These are phyloP conservation scores for Macrophya alboannulata DNA, from an alignment of 2,888 invertebrate species.

Conservation along the genomic window DNA sequence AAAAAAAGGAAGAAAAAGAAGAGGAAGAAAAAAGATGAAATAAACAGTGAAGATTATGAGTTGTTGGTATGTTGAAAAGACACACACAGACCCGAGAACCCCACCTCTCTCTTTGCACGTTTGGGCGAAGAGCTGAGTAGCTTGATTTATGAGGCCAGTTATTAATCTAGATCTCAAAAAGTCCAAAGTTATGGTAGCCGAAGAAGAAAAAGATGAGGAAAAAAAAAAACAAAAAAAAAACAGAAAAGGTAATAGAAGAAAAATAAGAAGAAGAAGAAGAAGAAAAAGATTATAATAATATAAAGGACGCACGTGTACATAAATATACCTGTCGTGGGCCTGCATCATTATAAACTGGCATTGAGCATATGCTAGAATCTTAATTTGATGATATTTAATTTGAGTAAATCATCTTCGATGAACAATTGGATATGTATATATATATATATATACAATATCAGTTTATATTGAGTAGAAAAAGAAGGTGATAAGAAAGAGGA, in stretches of 20 bases:
- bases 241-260: not conserved
- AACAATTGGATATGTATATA: not conserved
- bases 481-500: not conserved
- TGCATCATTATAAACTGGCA: conserved; percentile 11
- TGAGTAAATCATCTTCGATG: not conserved
- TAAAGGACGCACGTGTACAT: conserved; percentile 23
- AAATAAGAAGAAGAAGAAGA: not conserved
- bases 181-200: conserved; percentile 28
- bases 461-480: not conserved
- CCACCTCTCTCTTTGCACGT: too few relatives aligned
- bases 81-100: not conserved
- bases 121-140: conserved; percentile 2
- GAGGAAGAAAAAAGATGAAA: not conserved
- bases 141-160: conserved; percentile 29
- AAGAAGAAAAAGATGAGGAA: not conserved
- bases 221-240: not conserved
- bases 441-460: not conserved
- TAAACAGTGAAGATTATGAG: not conserved
- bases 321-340: conserved; percentile 9
- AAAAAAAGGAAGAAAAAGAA: not conserved
- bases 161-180: conserved; percentile 45
- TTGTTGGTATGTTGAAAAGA: conserved; percentile 4
- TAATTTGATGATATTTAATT: conserved; percentile 22
- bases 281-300: not conserved
- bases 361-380: not conserved